These are phyloP conservation scores for Chaenocephalus aceratus DNA, from an alignment of 2,113 vertebrate genomes.

Conservation along the genomic window DNA sequence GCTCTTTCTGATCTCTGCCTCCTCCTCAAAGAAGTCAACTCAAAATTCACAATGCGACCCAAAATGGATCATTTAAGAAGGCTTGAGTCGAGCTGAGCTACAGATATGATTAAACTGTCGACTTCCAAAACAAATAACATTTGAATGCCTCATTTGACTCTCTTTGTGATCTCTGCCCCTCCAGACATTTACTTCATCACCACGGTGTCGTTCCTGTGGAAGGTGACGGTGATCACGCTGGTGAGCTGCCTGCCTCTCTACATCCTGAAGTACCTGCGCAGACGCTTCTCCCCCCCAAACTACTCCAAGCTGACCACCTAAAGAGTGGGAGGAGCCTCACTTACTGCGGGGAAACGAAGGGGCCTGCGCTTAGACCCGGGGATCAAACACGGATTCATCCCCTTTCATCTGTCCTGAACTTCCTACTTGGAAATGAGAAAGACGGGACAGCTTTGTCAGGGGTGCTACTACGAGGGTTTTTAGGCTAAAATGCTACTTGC, in stretches of 20 bases:
- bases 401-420: conserved; percentile 44
- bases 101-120: no score
- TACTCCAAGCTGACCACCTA: conserved; percentile 96
- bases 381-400: conserved; percentile 23
- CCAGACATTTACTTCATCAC: conserved; percentile 95
- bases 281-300: conserved; percentile 95
- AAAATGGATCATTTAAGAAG: no score
- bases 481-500: conserved; percentile 19
- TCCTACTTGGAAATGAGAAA: background rate
- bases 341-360: background rate
- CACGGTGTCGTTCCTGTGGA: conserved; percentile 96
- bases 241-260: conserved; percentile 99
- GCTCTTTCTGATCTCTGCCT: no score
- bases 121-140: background rate
- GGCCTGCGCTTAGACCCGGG: conserved; percentile 30
- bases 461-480: conserved; percentile 12
- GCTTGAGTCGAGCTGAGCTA: no score
- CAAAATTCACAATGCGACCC: no score
- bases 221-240: conserved; percentile 94
- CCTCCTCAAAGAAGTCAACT: no score
- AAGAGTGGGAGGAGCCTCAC: conserved; percentile 31
- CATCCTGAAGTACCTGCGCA: conserved; percentile 94
- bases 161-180: background rate
- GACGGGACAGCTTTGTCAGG: background rate
- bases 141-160: no score